These are phyloP conservation scores for Caenorhabditis sulstoni DNA, from an alignment of 2,888 invertebrate species.

Conservation along the genomic window DNA sequence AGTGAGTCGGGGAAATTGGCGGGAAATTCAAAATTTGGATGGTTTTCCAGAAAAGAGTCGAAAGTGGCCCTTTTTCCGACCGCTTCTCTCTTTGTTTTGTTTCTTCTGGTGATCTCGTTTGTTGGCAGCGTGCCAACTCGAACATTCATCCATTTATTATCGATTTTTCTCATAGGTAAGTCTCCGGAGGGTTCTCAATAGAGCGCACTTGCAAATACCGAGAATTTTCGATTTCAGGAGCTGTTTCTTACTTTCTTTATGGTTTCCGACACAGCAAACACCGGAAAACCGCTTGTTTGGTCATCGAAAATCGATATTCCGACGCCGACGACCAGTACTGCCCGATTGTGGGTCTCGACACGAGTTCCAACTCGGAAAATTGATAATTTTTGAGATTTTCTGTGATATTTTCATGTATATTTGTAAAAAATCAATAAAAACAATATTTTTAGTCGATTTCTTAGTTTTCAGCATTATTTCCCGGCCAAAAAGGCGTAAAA, in stretches of 20 bases:
- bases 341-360: constrained; percentile 52
- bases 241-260: constrained; percentile 33
- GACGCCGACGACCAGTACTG: constrained; percentile 51
- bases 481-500: no score
- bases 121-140: constrained; percentile 27
- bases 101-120: constrained; percentile 33
- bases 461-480: no score
- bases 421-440: no score
- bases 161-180: constrained; percentile 16
- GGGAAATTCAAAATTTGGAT: background rate
- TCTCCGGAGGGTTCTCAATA: background rate
- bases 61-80: constrained; percentile 56
- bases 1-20: constrained; percentile 3
- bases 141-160: constrained; percentile 26
- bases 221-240: constrained; percentile 22
- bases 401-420: no score
- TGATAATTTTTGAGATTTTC: no score
- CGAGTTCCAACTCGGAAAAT: constrained; percentile 35
- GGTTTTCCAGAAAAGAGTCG: constrained; percentile 51
- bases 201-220: background rate
- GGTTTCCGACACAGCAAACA: constrained; percentile 49
- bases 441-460: no score
- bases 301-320: constrained; percentile 48
- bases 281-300: constrained; percentile 38
- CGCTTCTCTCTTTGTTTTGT: constrained; percentile 37